Base-by-base conservation (phyloP, 2,888 invertebrate genomes). In the Micoletzkya japonica region DNA sequence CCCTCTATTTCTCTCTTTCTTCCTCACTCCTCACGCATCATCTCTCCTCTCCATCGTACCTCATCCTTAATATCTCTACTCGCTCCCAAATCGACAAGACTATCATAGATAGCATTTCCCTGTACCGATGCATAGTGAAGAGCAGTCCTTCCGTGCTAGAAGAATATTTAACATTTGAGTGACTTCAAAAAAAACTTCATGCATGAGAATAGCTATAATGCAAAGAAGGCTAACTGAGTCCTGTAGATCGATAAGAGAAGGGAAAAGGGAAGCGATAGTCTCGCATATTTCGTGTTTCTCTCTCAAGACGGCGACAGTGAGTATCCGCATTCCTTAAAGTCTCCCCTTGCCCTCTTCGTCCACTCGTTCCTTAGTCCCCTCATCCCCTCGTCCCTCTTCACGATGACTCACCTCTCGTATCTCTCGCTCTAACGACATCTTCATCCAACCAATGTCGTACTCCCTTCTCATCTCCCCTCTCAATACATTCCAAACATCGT, bases 51-150 rank as follows among this genome's bases (percentile, higher is more conserved):
- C 10, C 44, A 44, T 20, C 20, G 44, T 49, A 78, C 82, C 74
- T 81, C 77, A 74, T 84, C 84, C 10, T 66, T 60, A n/a, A 84
- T 60, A 49, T 80, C 71, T 36, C 75, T 73, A 32, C 78, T 69
- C 2, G 84, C 82, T 14, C 84, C 84, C 39, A 78, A 70, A 58
- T 84, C 84, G 28, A 82, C 77, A 44, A 84, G 72, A 26, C 84
- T 85, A 64, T 84, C 84, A 74, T 84, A 84, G 57, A 84, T 84
- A 59, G 84, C 84, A 71, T 84, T 84, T 70, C 78, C 80, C 71
- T 84, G 83, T 2, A 78, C 71, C 20, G 84, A 82, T 4, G 84
- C 84, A 74, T 84, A 84, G 72, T 84, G 84, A 26, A 81, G 75
- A 39, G 83, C 79, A 0, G 82, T 77, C 26, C 84, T 75, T 20